A percentile compares a stretch with the other conserved stretches of the same genome.
Evolutionary conservation across 2,888 invertebrate genomes (phyloP).

Genomic region (Cephus pygmeus): DNA sequence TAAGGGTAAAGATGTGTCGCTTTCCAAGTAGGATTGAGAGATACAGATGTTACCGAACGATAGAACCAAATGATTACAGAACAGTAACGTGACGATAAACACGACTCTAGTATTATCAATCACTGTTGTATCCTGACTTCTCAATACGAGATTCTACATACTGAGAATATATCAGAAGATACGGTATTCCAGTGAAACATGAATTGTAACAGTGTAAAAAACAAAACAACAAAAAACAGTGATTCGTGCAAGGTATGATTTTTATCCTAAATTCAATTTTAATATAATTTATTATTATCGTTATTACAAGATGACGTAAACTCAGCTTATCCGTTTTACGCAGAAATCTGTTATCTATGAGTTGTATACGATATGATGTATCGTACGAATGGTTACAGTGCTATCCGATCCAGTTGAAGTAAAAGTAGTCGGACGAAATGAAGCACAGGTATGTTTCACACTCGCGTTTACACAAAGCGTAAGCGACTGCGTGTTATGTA

Average conservation of each 20-base stretch:
- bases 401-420: neutral
- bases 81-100: neutral
- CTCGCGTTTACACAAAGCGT: conserved; percentile 25
- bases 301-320: neutral
- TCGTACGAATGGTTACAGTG: too few relatives aligned
- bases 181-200: neutral
- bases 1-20: neutral
- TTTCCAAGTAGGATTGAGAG: neutral
- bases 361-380: too few relatives aligned
- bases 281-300: neutral
- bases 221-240: neutral
- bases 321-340: neutral
- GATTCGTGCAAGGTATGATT: neutral
- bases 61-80: neutral
- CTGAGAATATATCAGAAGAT: neutral
- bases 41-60: neutral
- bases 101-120: neutral
- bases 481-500: conserved; percentile 47
- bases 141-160: neutral
- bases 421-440: neutral
- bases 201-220: neutral
- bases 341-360: neutral
- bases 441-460: neutral
- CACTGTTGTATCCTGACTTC: neutral
- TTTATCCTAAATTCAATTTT: neutral